A percentile compares a stretch with the other conserved stretches of the same genome.
Conservation (phyloP, 2,797 vertebrate species). For the Oreochromis grahami region DNA sequence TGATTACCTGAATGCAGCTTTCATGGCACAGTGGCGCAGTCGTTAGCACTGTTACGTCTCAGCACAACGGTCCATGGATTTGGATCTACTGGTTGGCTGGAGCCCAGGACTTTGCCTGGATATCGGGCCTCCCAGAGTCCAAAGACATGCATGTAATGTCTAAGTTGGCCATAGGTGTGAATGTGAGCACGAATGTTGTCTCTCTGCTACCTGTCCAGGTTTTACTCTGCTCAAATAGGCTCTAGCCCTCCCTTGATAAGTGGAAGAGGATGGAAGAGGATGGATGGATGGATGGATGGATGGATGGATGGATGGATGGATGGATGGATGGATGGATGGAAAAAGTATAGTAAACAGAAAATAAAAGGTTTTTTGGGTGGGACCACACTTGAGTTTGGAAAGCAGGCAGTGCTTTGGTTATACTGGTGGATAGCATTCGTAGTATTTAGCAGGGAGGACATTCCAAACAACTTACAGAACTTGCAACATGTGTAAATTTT, state of each 20-base stretch:
- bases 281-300: background rate
- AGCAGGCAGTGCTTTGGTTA: background rate
- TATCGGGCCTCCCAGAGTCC: background rate
- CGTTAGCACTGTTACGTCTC: background rate
- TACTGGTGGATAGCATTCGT: background rate
- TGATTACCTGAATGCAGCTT: background rate
- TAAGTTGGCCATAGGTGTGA: background rate
- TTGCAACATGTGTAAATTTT: background rate
- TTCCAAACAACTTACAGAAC: background rate
- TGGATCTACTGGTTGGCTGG: background rate
- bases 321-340: background rate
- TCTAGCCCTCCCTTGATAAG: background rate
- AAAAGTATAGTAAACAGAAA: background rate
- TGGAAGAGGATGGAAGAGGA: background rate
- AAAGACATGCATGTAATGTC: background rate
- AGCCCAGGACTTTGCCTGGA: background rate
- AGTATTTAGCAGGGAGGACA: background rate
- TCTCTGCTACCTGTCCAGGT: background rate
- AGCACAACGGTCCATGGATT: background rate
- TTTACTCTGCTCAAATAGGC: background rate
- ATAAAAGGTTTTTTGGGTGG: accelerated
- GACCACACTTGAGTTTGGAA: background rate
- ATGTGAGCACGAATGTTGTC: background rate
- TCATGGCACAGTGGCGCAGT: background rate
- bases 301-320: too few species aligned